Evolutionary conservation across 2,888 invertebrate species (phyloP), one percentile per base, ranked within the genome.

Genomic region (Hedychridium roseum): DNA sequence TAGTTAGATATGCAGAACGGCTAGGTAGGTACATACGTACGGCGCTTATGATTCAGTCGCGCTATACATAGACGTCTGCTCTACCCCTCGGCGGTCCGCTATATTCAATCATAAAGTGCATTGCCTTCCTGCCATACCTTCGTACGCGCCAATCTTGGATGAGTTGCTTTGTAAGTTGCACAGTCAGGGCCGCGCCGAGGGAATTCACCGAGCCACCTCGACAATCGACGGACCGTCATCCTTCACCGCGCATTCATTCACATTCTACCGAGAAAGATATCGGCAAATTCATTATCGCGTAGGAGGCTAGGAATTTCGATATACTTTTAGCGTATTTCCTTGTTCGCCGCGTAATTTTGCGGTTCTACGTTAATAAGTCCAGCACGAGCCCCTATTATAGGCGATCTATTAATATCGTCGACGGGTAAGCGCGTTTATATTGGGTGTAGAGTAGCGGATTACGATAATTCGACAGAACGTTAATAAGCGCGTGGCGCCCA

Each of bases 91-190:
- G 16, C 59, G 50, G 48, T 45, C 47, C 51, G 49, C 54, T 66
- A 64, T 65, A 64, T 68, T 68, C 67, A 66, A 68, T 70, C 71
- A 58, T 64, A 69, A 70, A 67, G 66, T 70, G 64, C 66, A 65
- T 61, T 60, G 68, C 61, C 66, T 69, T 69, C 60, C 58, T n/a
- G n/a, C n/a, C n/a, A 56, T 49, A 45, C 46, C 57, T 63, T 57
- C 57, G 53, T 60, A 43, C 60, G 35, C 47, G 51, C 46, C 56
- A 52, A 57, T 57, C 59, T 59, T 51, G 47, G 27, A 40, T 51
- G 46, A 27, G 30, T 41, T 39, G 47, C 62, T 62, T 62, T 50
- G 62, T 45, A 43, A 54, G 54, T 58, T 59, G 43, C 55, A n/a
- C n/a, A n/a, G n/a, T n/a, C n/a, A n/a, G n/a, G n/a, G n/a, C n/a